Evolutionary conservation across 1,140 invertebrate species (phyloP).

Genomic region (Drosophila persimilis): DNA sequence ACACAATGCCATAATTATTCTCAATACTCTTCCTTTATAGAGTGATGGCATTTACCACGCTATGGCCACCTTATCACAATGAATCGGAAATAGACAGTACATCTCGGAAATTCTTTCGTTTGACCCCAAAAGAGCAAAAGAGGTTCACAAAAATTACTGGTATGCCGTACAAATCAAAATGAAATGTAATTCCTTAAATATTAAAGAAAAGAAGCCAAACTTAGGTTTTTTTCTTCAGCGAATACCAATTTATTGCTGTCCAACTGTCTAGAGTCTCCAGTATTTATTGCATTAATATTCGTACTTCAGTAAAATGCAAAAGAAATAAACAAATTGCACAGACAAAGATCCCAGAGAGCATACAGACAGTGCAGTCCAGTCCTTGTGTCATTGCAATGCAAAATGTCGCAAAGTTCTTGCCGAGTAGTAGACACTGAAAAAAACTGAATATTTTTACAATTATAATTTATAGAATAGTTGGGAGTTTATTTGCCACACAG

Average conservation of each 20-base stretch:
- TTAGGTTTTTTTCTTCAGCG: too few relatives aligned
- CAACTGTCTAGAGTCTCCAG: not conserved
- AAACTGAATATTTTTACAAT: constrained; percentile 67
- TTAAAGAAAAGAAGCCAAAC: too few relatives aligned
- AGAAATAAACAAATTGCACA: constrained; percentile 32
- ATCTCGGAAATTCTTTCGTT: constrained; percentile 19
- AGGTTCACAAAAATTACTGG: constrained; percentile 3
- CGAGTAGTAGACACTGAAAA: constrained; percentile 12
- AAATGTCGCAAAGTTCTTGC: constrained; percentile 59
- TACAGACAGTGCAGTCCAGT: constrained; percentile 13
- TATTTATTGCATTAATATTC: constrained; percentile 29
- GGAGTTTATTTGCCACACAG: constrained; percentile 41
- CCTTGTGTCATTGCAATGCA: constrained; percentile 37
- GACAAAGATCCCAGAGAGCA: constrained; percentile 21
- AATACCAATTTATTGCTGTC: not conserved
- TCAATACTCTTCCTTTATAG: constrained; percentile 11
- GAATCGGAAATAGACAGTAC: constrained; percentile 26
- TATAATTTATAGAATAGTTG: constrained; percentile 65
- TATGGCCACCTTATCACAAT: constrained; percentile 64
- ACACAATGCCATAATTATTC: not conserved
- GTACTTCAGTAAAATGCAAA: not conserved
- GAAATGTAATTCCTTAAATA: too few relatives aligned
- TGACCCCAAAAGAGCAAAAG: constrained; percentile 15
- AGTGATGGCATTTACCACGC: constrained; percentile 37
- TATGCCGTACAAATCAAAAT: too few relatives aligned